Conservation (phyloP, 2,797 vertebrate genomes). For the Esox masquinongy region DNA sequence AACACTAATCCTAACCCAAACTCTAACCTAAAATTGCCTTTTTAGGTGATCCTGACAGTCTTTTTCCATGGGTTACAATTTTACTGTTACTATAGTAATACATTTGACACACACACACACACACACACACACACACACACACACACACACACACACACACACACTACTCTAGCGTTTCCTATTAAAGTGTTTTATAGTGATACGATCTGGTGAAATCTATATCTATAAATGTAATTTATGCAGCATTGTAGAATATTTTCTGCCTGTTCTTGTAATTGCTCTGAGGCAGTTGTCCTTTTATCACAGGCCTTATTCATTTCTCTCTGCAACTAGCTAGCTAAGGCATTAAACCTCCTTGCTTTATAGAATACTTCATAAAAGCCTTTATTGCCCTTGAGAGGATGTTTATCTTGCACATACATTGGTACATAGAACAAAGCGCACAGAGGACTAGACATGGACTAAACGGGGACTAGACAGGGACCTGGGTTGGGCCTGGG, state of each 20-base stretch:
- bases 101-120: background rate
- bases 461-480: too few species aligned
- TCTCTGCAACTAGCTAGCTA: background rate
- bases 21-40: too few species aligned
- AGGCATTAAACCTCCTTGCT: slow-evolving; percentile 10
- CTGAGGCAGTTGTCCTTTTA: slow-evolving; percentile 49
- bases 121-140: slow-evolving; percentile 17
- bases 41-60: too few species aligned
- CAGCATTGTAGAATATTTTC: slow-evolving; percentile 52
- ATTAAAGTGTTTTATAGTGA: slow-evolving; percentile 57
- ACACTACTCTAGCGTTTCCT: too few species aligned
- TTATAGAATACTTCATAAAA: slow-evolving; percentile 7
- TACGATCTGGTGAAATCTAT: slow-evolving; percentile 58
- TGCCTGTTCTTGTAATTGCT: slow-evolving; percentile 51
- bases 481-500: background rate
- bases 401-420: background rate
- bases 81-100: background rate
- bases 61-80: background rate
- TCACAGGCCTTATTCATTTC: slow-evolving; percentile 32
- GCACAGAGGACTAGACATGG: background rate
- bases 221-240: slow-evolving; percentile 63
- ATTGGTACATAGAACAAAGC: background rate
- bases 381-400: slow-evolving; percentile 1
- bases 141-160: slow-evolving; percentile 19
- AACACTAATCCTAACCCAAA: too few species aligned